These are phyloP conservation scores for Spodoptera exigua DNA, from an alignment of 2,888 invertebrate species.

Conservation along the genomic window DNA sequence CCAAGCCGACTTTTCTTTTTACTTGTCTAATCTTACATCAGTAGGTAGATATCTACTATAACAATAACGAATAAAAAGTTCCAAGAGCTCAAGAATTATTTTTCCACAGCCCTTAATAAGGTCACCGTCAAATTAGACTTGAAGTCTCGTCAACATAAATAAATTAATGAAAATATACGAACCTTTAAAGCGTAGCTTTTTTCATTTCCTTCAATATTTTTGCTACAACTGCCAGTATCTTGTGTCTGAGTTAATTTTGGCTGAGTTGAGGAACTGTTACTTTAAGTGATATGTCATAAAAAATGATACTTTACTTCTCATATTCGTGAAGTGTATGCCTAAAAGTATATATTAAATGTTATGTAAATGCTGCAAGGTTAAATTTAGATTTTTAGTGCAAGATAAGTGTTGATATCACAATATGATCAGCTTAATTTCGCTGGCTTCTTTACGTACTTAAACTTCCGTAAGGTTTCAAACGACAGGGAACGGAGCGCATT, in stretches of 20 bases:
- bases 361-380: not conserved
- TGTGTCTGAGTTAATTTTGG: not conserved
- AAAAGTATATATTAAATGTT: constrained; percentile 11
- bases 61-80: not conserved
- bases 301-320: too few relatives aligned
- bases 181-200: not conserved
- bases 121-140: constrained; percentile 4
- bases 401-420: constrained; percentile 2
- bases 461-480: too few relatives aligned
- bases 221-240: not conserved
- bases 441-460: too few relatives aligned
- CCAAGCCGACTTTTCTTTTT: too few relatives aligned
- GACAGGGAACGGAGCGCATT: too few relatives aligned
- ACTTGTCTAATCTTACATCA: too few relatives aligned
- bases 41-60: too few relatives aligned
- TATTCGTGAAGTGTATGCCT: constrained; percentile 2
- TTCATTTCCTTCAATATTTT: not conserved
- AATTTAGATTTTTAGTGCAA: constrained; percentile 3
- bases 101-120: constrained; percentile 11
- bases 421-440: not conserved
- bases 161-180: constrained; percentile 10
- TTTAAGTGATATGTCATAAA: too few relatives aligned
- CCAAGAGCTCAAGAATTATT: not conserved
- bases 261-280: too few relatives aligned
- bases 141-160: constrained; percentile 7